Evolutionary conservation across 1,140 invertebrate species (phyloP), one percentile per base, ranked within the genome.

Genomic region (Anoplophora glabripennis): DNA sequence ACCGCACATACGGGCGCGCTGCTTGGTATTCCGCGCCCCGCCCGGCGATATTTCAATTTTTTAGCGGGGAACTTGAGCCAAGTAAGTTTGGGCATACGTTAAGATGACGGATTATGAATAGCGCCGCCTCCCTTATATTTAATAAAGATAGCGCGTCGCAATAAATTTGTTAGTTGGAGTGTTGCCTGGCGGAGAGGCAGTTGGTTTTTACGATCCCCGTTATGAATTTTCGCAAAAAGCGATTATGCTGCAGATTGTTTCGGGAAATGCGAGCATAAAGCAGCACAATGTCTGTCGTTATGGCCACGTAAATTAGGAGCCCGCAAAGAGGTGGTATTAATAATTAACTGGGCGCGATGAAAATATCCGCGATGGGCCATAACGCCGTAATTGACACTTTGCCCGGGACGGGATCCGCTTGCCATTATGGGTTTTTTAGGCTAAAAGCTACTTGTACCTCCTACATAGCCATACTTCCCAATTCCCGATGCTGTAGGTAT

Each of bases 21-120:
- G 11, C 44, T 46, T 18, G 44, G 14, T 46, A 46, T 46, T 47
- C 14, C 35, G n/a, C 12, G 36, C 34, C 7, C 21, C 14, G 12
- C 15, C 18, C 14, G 18, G 38, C 33, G 7, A 42, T 53, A 53
- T 53, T 53, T 53, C 52, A 53, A 53, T 53, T 53, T 53, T 44
- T 53, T 41, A 33, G 41, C 21, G 37, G 40, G 28, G 12, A 41
- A 53, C 48, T 51, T 51, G 48, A 12, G 35, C 48, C 21, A 53
- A 41, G 33, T 38, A 52, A 52, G 52, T 53, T 53, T 44, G n/a
- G 52, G 52, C 18, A 53, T 53, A 53, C 52, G 52, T 53, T 53
- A 42, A n/a, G 14, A 53, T 28, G 38, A 53, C 18, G 38, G 37
- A 53, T 53, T 53, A 53, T 53, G 52, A 28, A 41, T 41, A 51